Evolutionary conservation across 2,797 vertebrate genomes (phyloP).

Genomic region (Eulemur albifrons): DNA sequence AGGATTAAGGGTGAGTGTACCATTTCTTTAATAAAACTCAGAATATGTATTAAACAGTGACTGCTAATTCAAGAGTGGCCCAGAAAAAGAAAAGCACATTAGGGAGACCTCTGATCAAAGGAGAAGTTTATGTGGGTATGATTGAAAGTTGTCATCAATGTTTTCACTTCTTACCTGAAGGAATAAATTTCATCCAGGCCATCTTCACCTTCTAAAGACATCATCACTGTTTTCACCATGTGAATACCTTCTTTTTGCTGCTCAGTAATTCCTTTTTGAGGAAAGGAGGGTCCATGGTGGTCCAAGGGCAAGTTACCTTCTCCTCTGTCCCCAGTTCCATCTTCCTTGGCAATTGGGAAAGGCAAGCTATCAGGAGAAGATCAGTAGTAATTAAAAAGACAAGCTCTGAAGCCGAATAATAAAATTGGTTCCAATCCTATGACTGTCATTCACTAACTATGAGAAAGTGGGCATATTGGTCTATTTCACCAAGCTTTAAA

Average conservation of each 20-base stretch:
- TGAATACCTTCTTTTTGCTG: conserved; percentile 89
- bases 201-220: conserved; percentile 90
- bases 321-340: conserved; percentile 68
- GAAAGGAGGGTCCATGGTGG: conserved; percentile 49
- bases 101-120: neutral
- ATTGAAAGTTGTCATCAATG: neutral
- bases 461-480: neutral
- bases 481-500: neutral
- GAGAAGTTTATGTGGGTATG: neutral
- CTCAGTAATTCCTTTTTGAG: conserved; percentile 87
- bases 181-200: conserved; percentile 93
- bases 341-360: conserved; percentile 84
- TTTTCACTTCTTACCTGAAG: conserved; percentile 88
- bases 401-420: neutral
- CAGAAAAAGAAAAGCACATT: neutral
- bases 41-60: conserved; percentile 11
- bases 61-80: neutral
- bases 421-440: neutral
- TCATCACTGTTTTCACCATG: conserved; percentile 91
- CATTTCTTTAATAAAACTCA: conserved; percentile 5
- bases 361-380: conserved; percentile 88
- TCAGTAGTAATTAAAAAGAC: neutral
- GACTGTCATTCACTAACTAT: neutral
- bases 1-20: neutral
- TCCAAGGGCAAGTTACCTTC: conserved; percentile 41